Evolutionary conservation across 2,888 invertebrate genomes (phyloP).

Genomic region (Hydriomena furcata): DNA sequence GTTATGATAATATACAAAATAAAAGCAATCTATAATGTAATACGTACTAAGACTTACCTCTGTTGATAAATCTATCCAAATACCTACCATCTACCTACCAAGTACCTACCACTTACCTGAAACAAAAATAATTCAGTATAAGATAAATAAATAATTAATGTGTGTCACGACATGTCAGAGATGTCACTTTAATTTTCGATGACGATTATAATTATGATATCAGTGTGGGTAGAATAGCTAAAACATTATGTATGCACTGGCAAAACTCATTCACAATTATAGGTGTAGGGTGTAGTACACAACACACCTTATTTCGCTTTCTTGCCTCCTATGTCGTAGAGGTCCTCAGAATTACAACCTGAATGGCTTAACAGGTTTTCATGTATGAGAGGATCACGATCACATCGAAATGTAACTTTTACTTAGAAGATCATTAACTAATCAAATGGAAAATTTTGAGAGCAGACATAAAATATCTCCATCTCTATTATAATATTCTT

Average conservation of each 20-base stretch:
- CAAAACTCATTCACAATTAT: too few species aligned
- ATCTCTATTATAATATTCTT: too few species aligned
- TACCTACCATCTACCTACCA: constrained; percentile 32
- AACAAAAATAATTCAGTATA: constrained; percentile 32
- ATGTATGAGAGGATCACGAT: not conserved
- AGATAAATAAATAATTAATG: constrained; percentile 2
- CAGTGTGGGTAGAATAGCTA: too few species aligned
- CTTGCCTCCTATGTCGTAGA: too few species aligned
- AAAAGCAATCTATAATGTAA: too few species aligned
- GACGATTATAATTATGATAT: not conserved
- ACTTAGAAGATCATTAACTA: not conserved
- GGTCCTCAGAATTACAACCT: not conserved
- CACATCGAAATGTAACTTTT: not conserved
- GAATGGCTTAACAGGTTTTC: not conserved
- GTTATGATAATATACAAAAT: too few species aligned
- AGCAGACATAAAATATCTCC: not conserved
- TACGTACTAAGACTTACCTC: constrained; percentile 1
- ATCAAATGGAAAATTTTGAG: too few species aligned
- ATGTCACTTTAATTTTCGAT: not conserved
- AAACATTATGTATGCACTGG: too few species aligned
- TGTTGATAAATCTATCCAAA: not conserved
- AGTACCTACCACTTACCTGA: constrained; percentile 34
- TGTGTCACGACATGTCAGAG: not conserved
- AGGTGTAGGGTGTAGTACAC: too few species aligned
- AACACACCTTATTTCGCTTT: too few species aligned